Evolutionary conservation across 2,888 invertebrate genomes (phyloP).

Genomic region (Scaptomyza caliginosa): DNA sequence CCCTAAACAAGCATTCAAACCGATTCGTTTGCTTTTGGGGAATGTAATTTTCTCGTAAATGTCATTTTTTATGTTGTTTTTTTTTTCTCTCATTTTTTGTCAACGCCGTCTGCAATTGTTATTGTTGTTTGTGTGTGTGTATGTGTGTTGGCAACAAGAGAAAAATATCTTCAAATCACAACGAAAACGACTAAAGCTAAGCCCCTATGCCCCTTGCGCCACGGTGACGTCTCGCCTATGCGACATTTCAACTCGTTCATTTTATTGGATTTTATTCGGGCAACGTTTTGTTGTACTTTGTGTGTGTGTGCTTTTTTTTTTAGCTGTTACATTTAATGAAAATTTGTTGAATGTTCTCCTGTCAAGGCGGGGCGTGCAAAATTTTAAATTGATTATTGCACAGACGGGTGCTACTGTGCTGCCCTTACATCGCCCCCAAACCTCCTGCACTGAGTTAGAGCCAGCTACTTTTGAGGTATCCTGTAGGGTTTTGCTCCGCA

Average conservation of each 20-base stretch:
- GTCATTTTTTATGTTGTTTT: constrained; percentile 64
- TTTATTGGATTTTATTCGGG: constrained; percentile 58
- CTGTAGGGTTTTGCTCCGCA: constrained; percentile 27
- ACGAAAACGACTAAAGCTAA: constrained; percentile 36
- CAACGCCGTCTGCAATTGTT: constrained; percentile 56
- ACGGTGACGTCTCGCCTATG: constrained; percentile 14
- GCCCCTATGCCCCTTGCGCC: not conserved
- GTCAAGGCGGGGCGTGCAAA: constrained; percentile 59
- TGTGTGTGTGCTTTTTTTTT: constrained; percentile 19
- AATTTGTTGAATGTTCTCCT: constrained; percentile 59
- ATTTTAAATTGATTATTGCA: constrained; percentile 70
- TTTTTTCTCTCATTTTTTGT: constrained; percentile 16
- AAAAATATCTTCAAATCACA: constrained; percentile 69
- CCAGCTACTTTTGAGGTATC: constrained; percentile 19
- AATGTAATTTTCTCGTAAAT: constrained; percentile 71
- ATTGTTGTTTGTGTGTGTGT: constrained; percentile 40
- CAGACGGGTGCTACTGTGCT: constrained; percentile 14
- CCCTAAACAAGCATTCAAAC: constrained; percentile 20
- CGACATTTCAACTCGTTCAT: constrained; percentile 64
- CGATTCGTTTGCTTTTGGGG: constrained; percentile 37
- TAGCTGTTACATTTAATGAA: constrained; percentile 60
- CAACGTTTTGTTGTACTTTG: constrained; percentile 12
- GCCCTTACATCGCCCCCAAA: not conserved
- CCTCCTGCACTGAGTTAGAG: not conserved
- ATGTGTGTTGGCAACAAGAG: constrained; percentile 36